These are phyloP conservation scores for Acinonyx jubatus DNA, from an alignment of 2,113 vertebrate genomes.

Conservation along the genomic window DNA sequence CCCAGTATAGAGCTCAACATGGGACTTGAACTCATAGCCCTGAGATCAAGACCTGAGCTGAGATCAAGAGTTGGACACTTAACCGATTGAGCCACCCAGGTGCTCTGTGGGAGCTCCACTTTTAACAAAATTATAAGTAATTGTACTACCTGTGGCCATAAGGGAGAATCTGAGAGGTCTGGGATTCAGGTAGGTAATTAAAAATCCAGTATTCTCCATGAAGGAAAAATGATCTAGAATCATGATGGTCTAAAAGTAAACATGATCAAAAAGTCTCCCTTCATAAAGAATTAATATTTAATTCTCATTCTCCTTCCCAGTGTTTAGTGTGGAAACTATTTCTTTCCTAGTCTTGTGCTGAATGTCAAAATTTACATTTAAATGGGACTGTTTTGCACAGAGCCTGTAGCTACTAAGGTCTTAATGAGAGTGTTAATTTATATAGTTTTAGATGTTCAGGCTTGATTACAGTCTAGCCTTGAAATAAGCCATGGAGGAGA, in stretches of 20 bases:
- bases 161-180: background rate
- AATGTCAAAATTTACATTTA: slow-evolving; percentile 80
- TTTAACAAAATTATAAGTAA: slow-evolving; percentile 40
- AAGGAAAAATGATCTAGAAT: background rate
- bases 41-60: too few relatives aligned
- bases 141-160: background rate
- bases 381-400: slow-evolving; percentile 65
- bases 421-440: slow-evolving; percentile 77
- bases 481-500: slow-evolving; percentile 58
- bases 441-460: slow-evolving; percentile 64
- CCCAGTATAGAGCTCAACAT: too few relatives aligned
- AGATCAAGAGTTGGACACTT: too few relatives aligned
- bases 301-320: background rate
- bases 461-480: slow-evolving; percentile 63
- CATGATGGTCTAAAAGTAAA: slow-evolving; percentile 38
- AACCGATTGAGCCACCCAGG: too few relatives aligned
- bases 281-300: slow-evolving; percentile 65
- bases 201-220: slow-evolving; percentile 39
- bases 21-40: too few relatives aligned
- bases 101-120: background rate
- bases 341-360: background rate
- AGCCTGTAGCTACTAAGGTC: slow-evolving; percentile 40
- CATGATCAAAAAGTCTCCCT: slow-evolving; percentile 62
- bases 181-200: slow-evolving; percentile 59
- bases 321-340: slow-evolving; percentile 28